Percentiles rank a stretch among this genome's conserved stretches.
phyloP scores from a whole-genome alignment of 1,140 invertebrate genomes.

The Heliconius congener region DNA sequence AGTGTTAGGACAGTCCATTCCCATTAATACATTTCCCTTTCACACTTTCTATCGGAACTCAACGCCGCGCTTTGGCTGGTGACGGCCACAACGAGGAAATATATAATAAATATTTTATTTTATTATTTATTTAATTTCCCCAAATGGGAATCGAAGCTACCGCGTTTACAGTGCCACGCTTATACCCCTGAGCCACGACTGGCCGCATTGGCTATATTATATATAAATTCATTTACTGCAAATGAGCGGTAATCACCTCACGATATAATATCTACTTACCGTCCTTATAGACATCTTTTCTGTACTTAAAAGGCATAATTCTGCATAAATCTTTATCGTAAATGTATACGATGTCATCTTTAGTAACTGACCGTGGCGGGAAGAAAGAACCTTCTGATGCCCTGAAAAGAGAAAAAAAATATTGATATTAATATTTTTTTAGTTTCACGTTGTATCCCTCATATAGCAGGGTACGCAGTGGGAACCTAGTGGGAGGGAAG shows the following conservation, averaged over 20 bases:
- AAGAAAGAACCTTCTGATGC: constrained; percentile 94
- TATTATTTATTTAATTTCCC: not conserved
- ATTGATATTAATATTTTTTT: not conserved
- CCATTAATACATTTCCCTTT: not conserved
- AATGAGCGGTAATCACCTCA: not conserved
- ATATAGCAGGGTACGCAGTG: not conserved
- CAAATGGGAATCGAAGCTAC: not conserved
- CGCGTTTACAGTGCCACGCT: not conserved
- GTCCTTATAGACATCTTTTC: constrained; percentile 85
- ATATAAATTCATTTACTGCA: not conserved
- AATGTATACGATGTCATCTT: constrained; percentile 87
- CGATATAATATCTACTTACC: constrained; percentile 66
- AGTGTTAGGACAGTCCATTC: not conserved
- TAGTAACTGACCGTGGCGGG: constrained; percentile 87
- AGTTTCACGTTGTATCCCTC: not conserved
- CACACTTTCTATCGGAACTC: not conserved
- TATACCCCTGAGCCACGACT: not conserved
- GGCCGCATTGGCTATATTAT: not conserved
- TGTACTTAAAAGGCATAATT: constrained; percentile 88
- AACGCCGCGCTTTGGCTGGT: not conserved
- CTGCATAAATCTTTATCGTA: constrained; percentile 94
- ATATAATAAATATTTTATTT: not conserved
- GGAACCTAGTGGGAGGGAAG: no score
- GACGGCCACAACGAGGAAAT: not conserved
- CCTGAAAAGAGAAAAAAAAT: constrained; percentile 55